These are phyloP conservation scores for Schizopygopsis pylzovi DNA, from an alignment of 2,797 vertebrate genomes.

Conservation along the genomic window DNA sequence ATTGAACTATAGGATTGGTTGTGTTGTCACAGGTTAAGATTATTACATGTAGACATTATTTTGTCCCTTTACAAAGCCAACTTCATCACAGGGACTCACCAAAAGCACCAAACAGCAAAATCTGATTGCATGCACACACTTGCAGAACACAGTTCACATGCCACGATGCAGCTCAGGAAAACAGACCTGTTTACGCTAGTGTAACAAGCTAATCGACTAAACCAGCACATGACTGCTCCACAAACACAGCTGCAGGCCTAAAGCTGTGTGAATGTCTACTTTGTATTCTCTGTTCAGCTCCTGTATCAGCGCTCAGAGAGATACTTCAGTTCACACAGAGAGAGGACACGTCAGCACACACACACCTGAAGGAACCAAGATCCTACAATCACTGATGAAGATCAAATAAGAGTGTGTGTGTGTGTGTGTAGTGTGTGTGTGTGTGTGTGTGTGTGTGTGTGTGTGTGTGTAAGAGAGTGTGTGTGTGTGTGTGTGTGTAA, in stretches of 20 bases:
- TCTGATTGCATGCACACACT: background rate
- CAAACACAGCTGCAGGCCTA: background rate
- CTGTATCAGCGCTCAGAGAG: background rate
- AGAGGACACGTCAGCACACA: background rate
- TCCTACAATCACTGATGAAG: background rate
- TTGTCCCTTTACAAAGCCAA: background rate
- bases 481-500: too few species aligned
- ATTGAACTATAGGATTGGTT: too few species aligned
- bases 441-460: too few species aligned
- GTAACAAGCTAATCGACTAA: constrained; percentile 9
- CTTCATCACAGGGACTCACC: background rate
- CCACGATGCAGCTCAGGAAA: constrained; percentile 33
- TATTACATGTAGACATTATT: background rate
- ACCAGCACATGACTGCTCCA: constrained; percentile 11
- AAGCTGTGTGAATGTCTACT: constrained; percentile 20
- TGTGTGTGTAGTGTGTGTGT: too few species aligned
- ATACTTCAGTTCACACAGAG: background rate
- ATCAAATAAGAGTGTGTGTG: too few species aligned
- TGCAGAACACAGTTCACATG: background rate
- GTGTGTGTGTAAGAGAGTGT: too few species aligned
- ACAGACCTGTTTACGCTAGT: background rate
- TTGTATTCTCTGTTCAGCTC: background rate
- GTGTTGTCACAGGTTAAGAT: background rate
- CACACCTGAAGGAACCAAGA: background rate
- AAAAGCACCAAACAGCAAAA: background rate